Base-by-base conservation (phyloP, 2,113 vertebrate species). In the Misgurnus mizolepis region DNA sequence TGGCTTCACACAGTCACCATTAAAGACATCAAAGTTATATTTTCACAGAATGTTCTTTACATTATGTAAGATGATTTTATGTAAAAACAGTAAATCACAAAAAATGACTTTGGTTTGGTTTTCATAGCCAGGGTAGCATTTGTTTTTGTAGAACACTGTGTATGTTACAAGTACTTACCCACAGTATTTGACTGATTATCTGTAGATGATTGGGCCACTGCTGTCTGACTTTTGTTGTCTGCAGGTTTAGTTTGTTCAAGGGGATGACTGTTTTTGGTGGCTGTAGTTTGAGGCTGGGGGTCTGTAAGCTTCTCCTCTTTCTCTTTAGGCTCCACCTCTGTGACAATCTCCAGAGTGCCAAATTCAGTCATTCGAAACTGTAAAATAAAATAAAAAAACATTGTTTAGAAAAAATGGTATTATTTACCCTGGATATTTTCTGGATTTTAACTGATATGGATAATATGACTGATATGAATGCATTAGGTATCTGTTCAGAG, bases 281-380 rank as follows among this genome's bases (percentile, higher is more conserved):
- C 49, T 18, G 50, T 9, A 43, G 76, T 70, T 39, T 84, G 50
- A 62, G 62, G 34, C 18, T 41, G 53, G 14, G 45, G 18, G 15
- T 76, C 22, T 65, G 88, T 83, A 61, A 87, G 62, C 75, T 85
- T 78, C 3, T 76, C 73, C 68, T 84, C 82, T 68, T 89, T 87
- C 34, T 87, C 91, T 91, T 94, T 95, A 43, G 89, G 94, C 86
- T 97, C 96, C 12, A 56, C 78, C 87, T 98, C 96, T 47, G 97
- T 97, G 83, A 99, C 96, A 47, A 99, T 96, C 92, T 99, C 98
- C 84, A 98, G 88, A 17, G 96, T 97, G 81, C 96, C 96, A 88
- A 99, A 99, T 86, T 99, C 98, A 79, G 96, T 99, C 88, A 99
- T 96, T 78, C 96, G 94, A 83, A 99, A 99, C 98, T 99, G 85